Conservation (phyloP, 2,888 invertebrate genomes). For the Dolomedes plantarius region DNA sequence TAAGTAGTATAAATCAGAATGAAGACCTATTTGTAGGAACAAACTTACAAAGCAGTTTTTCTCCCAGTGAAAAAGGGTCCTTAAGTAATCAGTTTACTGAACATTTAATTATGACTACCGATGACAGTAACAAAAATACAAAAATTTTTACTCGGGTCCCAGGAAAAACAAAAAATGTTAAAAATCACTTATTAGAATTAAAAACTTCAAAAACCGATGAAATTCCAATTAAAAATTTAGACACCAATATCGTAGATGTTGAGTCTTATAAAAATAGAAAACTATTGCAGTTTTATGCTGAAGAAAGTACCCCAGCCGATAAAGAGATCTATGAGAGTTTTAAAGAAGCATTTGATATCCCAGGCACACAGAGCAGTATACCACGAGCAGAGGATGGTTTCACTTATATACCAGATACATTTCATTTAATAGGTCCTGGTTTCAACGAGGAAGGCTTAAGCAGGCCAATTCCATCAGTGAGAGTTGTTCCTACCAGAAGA, state of each 20-base stretch:
- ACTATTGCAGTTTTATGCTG: slow-evolving; percentile 30
- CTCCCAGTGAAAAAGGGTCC: background rate
- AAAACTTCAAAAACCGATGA: background rate
- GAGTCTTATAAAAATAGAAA: slow-evolving; percentile 25
- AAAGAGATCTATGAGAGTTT: background rate
- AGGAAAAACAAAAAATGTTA: background rate
- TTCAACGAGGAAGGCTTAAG: slow-evolving; percentile 36
- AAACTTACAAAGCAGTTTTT: background rate
- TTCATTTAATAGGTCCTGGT: slow-evolving; percentile 57
- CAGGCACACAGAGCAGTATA: slow-evolving; percentile 28
- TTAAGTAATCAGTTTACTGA: background rate
- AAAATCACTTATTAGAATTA: background rate
- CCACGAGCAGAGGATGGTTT: background rate
- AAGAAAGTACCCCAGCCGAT: background rate
- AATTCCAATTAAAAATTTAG: background rate
- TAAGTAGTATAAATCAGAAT: background rate
- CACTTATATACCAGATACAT: slow-evolving; percentile 25
- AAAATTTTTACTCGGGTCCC: background rate
- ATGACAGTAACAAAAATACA: background rate
- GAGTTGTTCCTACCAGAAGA: slow-evolving; percentile 58
- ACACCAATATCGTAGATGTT: background rate
- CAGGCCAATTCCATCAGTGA: slow-evolving; percentile 59
- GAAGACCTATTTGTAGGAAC: background rate
- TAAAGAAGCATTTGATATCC: background rate
- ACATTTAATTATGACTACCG: background rate